Evolutionary conservation across 2,113 vertebrate genomes (phyloP).

Genomic region (Charadrius vociferus): DNA sequence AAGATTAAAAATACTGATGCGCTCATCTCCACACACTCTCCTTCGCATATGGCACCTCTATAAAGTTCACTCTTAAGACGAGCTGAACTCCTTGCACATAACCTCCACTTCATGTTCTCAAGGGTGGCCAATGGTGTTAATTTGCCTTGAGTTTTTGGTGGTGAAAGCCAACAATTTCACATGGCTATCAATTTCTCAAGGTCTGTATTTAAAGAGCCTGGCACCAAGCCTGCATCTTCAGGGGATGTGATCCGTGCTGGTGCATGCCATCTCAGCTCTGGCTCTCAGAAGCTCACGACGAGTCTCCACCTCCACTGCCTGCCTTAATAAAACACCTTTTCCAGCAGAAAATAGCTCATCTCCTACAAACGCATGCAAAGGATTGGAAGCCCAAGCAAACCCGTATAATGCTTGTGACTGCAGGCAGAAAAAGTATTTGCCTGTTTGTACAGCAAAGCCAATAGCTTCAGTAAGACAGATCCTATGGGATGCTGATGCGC

Average conservation of each 20-base stretch:
- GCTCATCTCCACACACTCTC: not conserved
- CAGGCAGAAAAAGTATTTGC: not conserved
- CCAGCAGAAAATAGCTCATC: not conserved
- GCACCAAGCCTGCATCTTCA: not conserved
- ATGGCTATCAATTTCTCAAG: not conserved
- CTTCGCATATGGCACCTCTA: fast-evolving
- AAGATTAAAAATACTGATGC: not conserved
- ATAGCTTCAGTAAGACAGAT: not conserved
- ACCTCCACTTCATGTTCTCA: not conserved
- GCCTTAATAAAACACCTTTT: not conserved
- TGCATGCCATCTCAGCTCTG: not conserved
- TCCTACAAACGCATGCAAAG: not conserved
- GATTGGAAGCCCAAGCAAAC: not conserved
- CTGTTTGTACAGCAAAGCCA: not conserved
- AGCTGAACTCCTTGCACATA: not conserved
- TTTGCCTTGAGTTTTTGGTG: not conserved
- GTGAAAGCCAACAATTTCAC: not conserved
- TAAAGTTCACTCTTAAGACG: not conserved
- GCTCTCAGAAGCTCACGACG: not conserved
- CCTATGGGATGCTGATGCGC: not conserved
- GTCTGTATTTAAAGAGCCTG: not conserved
- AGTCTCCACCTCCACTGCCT: not conserved
- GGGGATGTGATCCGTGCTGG: not conserved
- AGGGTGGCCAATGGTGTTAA: not conserved
- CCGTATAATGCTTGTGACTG: not conserved